Evolutionary conservation across 2,113 vertebrate species (phyloP).

Genomic region (Odobenus rosmarus): DNA sequence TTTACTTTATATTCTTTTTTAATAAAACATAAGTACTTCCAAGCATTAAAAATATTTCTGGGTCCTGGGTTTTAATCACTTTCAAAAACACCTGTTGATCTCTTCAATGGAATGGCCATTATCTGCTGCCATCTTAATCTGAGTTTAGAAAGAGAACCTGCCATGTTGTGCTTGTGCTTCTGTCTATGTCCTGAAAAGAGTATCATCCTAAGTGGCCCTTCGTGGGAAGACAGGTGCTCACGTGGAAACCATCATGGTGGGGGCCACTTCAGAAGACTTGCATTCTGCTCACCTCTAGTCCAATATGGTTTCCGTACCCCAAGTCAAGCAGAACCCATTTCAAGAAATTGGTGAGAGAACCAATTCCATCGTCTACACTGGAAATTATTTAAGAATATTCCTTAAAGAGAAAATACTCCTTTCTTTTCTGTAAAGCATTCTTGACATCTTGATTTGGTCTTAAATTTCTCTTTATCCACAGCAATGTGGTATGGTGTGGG

Average conservation of each 20-base stretch:
- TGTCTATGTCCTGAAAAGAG: not conserved
- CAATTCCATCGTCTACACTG: not conserved
- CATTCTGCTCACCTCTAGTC: not conserved
- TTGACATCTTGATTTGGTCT: not conserved
- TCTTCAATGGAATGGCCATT: not conserved
- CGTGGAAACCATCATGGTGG: accelerated
- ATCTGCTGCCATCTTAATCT: not conserved
- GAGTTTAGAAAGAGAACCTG: not conserved
- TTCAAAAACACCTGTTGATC: not conserved
- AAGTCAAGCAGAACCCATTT: not conserved
- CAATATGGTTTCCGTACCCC: accelerated
- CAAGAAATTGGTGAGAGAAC: not conserved
- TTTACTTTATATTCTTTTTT: not conserved
- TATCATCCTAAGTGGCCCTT: not conserved
- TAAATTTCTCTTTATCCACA: not conserved
- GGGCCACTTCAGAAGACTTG: not conserved
- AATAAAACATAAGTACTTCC: not conserved
- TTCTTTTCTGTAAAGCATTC: not conserved
- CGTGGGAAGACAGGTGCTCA: not conserved
- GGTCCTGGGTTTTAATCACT: not conserved
- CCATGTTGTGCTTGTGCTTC: no score
- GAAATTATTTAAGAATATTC: not conserved
- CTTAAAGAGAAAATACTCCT: not conserved
- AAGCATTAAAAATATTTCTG: not conserved
- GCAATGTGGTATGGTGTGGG: no score